Evolutionary conservation across 2,113 vertebrate species (phyloP).

Genomic region (Arvicanthis niloticus): DNA sequence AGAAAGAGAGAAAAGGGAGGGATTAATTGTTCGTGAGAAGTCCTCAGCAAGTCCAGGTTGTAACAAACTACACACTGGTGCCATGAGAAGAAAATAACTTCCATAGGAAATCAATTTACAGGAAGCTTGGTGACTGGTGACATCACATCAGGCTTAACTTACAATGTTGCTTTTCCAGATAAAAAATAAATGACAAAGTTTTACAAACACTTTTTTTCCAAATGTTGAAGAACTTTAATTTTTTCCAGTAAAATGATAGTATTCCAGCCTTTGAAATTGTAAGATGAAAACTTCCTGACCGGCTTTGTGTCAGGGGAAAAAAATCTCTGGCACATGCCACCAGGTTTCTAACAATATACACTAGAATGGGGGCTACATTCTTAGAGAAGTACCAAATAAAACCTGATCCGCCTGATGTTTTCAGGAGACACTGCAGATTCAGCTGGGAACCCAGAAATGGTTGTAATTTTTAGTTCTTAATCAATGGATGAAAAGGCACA

Average conservation of each 20-base stretch:
- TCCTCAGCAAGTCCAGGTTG: conserved; percentile 20
- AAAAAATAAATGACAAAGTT: conserved; percentile 48
- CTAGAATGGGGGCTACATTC: conserved; percentile 56
- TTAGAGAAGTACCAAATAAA: conserved; percentile 58
- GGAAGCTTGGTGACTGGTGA: conserved; percentile 2
- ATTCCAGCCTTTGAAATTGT: conserved; percentile 66
- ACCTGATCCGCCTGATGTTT: conserved; percentile 51
- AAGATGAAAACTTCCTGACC: conserved; percentile 70
- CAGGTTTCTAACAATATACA: conserved; percentile 61
- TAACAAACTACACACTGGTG: neutral
- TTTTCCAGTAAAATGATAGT: conserved; percentile 71
- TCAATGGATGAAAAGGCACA: conserved; percentile 38
- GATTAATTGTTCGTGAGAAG: conserved; percentile 31
- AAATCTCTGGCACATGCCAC: conserved; percentile 48
- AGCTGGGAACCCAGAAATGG: conserved; percentile 39
- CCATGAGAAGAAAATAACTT: conserved; percentile 51
- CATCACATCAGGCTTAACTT: neutral
- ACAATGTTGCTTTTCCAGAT: conserved; percentile 69
- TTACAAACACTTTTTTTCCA: conserved; percentile 67
- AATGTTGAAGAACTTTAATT: conserved; percentile 55
- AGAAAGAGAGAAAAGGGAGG: neutral
- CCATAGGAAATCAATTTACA: conserved; percentile 32
- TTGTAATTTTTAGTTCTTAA: conserved; percentile 47
- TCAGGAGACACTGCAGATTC: conserved; percentile 58
- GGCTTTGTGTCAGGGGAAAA: conserved; percentile 67